phyloP scores from a whole-genome alignment of 2,797 vertebrate genomes.

The Rhabdomys pumilio region DNA sequence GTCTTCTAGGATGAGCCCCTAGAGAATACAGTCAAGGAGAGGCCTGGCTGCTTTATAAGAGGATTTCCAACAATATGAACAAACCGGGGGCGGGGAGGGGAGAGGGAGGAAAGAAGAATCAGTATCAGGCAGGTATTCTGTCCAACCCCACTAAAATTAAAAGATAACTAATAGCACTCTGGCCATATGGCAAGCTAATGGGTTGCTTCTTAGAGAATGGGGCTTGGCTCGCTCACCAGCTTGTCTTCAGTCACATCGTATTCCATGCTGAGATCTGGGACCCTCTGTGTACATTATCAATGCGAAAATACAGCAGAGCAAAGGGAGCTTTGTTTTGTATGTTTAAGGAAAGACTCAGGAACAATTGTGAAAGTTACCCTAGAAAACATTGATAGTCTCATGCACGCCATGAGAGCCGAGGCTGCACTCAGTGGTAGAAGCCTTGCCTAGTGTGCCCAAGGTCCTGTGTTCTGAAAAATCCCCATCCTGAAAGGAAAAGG shows the following conservation, averaged over 20 bases:
- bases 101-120: neutral
- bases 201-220: conserved; percentile 38
- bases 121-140: conserved; percentile 7
- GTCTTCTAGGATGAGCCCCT: conserved; percentile 36
- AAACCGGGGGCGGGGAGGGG: neutral
- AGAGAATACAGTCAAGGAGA: conserved; percentile 15
- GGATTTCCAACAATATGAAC: conserved; percentile 33
- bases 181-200: conserved; percentile 55
- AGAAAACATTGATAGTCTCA: conserved; percentile 4
- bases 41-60: neutral
- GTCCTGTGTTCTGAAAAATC: neutral
- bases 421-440: neutral
- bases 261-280: neutral
- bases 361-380: neutral
- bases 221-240: conserved; percentile 18
- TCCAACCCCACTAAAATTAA: conserved; percentile 34
- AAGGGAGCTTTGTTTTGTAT: conserved; percentile 10
- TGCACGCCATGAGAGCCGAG: neutral
- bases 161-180: conserved; percentile 46
- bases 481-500: neutral
- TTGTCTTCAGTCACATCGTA: neutral
- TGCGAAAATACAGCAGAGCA: conserved; percentile 30
- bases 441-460: neutral
- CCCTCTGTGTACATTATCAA: conserved; percentile 2
- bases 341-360: conserved; percentile 37